Conservation (phyloP, 2,797 vertebrate species). For the Silurus aristotelis region DNA sequence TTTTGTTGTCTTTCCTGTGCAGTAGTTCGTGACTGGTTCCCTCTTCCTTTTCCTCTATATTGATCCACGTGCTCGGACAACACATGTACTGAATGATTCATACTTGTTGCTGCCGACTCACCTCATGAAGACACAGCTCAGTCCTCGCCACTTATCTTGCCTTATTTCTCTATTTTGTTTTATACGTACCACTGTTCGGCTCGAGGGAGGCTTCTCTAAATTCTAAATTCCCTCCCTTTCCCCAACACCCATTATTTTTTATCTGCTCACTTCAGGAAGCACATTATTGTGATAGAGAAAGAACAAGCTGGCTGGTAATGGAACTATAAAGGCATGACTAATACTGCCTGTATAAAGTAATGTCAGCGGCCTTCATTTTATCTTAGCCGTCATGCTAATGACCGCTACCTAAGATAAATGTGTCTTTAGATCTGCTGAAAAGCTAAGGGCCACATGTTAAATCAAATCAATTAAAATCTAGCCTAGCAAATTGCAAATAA, state of each 20-base stretch:
- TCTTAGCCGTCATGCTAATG: slow-evolving; percentile 59
- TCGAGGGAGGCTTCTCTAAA: slow-evolving; percentile 40
- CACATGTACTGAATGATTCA: slow-evolving; percentile 23
- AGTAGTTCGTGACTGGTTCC: neutral
- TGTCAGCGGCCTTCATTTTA: slow-evolving; percentile 64
- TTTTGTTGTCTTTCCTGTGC: neutral
- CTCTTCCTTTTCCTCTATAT: slow-evolving; percentile 10
- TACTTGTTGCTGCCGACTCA: slow-evolving; percentile 7
- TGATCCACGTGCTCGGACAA: neutral
- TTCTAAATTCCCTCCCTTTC: slow-evolving; percentile 56
- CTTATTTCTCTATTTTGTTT: slow-evolving; percentile 14
- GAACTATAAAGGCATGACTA: slow-evolving; percentile 77
- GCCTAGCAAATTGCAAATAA: slow-evolving; percentile 41
- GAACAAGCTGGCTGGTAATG: slow-evolving; percentile 76
- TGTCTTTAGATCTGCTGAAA: neutral
- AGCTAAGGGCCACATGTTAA: neutral
- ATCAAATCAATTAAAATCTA: slow-evolving; percentile 12
- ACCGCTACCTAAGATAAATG: slow-evolving; percentile 62
- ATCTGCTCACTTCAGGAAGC: slow-evolving; percentile 77
- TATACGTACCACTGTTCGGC: slow-evolving; percentile 26
- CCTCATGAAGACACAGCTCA: slow-evolving; percentile 14
- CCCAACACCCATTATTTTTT: slow-evolving; percentile 74
- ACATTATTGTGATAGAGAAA: slow-evolving; percentile 74
- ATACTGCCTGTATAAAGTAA: slow-evolving; percentile 72
- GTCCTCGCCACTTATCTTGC: slow-evolving; percentile 23